Evolutionary conservation across 2,113 vertebrate genomes (phyloP).

Genomic region (Dasyprocta punctata): DNA sequence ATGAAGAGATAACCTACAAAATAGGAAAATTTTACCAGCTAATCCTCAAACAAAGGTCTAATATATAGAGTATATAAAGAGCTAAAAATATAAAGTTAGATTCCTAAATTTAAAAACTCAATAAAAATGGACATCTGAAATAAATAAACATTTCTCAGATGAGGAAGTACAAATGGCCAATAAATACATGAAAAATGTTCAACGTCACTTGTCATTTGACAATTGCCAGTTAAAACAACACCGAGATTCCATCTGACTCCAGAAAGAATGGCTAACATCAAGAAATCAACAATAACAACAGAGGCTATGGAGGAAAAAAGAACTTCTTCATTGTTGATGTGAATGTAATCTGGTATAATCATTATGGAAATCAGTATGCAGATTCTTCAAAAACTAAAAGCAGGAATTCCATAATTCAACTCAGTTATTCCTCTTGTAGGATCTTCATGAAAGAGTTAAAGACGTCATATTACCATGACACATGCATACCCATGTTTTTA

Average conservation of each 20-base stretch:
- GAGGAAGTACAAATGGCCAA: neutral
- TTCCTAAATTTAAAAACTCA: neutral
- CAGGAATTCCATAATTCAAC: neutral
- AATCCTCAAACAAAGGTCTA: neutral
- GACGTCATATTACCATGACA: neutral
- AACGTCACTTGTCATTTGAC: neutral
- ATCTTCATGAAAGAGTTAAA: neutral
- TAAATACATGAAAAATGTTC: neutral
- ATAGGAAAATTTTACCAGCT: neutral
- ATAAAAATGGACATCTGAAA: neutral
- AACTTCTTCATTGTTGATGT: neutral
- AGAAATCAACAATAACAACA: neutral
- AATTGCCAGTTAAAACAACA: neutral
- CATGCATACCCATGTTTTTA: neutral
- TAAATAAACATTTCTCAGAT: neutral
- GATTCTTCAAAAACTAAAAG: neutral
- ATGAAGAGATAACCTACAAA: neutral
- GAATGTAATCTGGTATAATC: neutral
- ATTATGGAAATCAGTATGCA: neutral
- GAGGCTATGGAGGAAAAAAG: neutral
- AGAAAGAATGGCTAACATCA: neutral
- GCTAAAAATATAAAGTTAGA: neutral
- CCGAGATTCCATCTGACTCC: neutral
- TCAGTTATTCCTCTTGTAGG: neutral
- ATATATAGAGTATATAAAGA: neutral